These are phyloP conservation scores for Manduca sexta DNA, from an alignment of 1,140 invertebrate genomes.

Conservation along the genomic window DNA sequence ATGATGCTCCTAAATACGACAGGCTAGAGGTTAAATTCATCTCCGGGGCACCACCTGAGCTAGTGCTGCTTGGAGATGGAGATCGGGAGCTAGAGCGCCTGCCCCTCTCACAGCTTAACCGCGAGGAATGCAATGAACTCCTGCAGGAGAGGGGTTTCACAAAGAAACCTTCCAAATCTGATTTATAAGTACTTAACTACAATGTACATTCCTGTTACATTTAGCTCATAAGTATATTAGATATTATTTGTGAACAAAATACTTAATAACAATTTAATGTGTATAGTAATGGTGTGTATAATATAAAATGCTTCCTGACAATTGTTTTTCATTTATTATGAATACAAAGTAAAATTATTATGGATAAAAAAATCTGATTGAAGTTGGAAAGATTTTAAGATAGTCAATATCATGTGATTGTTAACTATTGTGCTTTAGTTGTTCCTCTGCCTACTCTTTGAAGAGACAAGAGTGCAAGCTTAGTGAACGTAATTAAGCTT, in stretches of 20 bases:
- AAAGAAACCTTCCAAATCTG: slow-evolving; percentile 55
- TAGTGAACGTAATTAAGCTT: too few relatives aligned
- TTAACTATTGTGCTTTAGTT: too few relatives aligned
- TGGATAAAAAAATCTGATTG: too few relatives aligned
- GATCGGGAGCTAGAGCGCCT: slow-evolving; percentile 79
- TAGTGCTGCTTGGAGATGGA: slow-evolving; percentile 76
- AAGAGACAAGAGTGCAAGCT: too few relatives aligned
- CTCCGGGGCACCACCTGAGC: slow-evolving; percentile 78
- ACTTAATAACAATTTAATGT: too few relatives aligned
- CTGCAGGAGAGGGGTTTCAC: slow-evolving; percentile 76
- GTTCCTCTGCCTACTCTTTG: too few relatives aligned
- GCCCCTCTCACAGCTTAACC: slow-evolving; percentile 73
- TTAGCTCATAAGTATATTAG: not conserved
- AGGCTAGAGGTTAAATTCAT: slow-evolving; percentile 77
- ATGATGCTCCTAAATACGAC: slow-evolving; percentile 82
- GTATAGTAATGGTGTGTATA: too few relatives aligned
- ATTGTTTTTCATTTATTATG: too few relatives aligned
- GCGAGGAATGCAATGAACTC: slow-evolving; percentile 81
- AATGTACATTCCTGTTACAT: not conserved
- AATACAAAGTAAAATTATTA: too few relatives aligned
- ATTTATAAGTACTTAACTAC: slow-evolving; percentile 30
- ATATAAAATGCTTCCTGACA: too few relatives aligned
- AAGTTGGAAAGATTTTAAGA: too few relatives aligned
- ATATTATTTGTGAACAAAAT: not conserved
- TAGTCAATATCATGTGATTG: too few relatives aligned